Conservation (phyloP, 2,888 invertebrate species). For the Tyria jacobaeae region DNA sequence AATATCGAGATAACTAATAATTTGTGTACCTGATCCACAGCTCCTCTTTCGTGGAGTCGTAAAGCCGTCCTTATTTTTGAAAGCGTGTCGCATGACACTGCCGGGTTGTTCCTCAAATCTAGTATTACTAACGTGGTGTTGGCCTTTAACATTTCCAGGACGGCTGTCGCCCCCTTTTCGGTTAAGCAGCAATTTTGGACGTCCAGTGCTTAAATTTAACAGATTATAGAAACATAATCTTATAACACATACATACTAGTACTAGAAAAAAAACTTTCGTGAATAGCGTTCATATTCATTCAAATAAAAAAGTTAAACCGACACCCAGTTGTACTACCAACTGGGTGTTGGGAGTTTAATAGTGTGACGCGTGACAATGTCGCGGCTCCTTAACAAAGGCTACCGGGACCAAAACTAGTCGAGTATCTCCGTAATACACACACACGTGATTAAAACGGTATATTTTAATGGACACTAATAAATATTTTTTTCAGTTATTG, state of each 20-base stretch:
- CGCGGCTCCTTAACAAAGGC: no score
- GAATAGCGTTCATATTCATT: no score
- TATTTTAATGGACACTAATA: no score
- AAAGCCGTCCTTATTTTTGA: conserved; percentile 80
- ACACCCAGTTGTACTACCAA: no score
- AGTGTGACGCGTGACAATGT: no score
- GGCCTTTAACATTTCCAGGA: conserved; percentile 87
- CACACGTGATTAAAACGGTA: no score
- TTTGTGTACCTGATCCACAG: conserved; percentile 77
- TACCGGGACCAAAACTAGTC: no score
- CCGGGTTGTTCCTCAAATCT: conserved; percentile 88
- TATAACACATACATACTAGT: background rate
- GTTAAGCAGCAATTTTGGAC: conserved; percentile 91
- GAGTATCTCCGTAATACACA: no score
- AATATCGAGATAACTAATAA: background rate
- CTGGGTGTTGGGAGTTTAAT: no score
- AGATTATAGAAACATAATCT: background rate
- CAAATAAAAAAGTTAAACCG: no score
- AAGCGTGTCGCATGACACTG: conserved; percentile 79
- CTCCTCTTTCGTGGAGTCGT: conserved; percentile 71
- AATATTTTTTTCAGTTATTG: no score
- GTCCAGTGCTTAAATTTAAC: conserved; percentile 87
- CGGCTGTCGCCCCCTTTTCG: conserved; percentile 85
- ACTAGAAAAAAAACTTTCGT: no score
- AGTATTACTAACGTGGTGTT: conserved; percentile 90